Base-by-base conservation (phyloP, 2,113 vertebrate genomes). In the Sula dactylatra region DNA sequence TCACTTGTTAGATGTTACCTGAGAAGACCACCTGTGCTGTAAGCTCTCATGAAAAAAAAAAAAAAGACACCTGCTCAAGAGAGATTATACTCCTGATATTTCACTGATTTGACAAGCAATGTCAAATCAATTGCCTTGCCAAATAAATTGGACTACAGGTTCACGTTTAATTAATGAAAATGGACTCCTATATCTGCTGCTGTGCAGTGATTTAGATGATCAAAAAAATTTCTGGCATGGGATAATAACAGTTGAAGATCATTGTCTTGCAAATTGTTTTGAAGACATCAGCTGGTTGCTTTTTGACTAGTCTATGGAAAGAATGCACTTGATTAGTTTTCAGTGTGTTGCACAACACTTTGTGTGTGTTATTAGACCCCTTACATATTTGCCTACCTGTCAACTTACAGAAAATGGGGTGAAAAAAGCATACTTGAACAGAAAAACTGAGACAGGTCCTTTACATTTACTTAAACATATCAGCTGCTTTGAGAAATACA, bases 221-320 rank as follows among this genome's bases (percentile, higher is more conserved):
- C 18, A 18, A 55, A 92, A 94, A 56, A 18, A 29, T 10, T 26
- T 44, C 79, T 93, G 40, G 49, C 73, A 45, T 82, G 54, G 55
- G 72, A 94, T 66, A 94, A 67, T 21, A 80, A 18, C 61, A 74
- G 66, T 70, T 19, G 67, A 80, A 93, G 45, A 62, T 70, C 6
- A 14, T 96, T 92, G 79, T 95, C 85, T 90, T 84, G 93, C 69
- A 95, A 82, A 97, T 91, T 62, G 32, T 66, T 91, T 70, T 76
- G 66, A 38, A 84, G 47, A 25, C 34, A 73, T 50, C 42, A 83
- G 62, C 66, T 49, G 32, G 15, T 72, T 81, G 52, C 36, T 91
- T 96, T 94, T 79, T 0, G 1, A 62, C 56, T 36, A 15, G 13
- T 81, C 66, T 87, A 19, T 81, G 81, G 84, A 56, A 80, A 36